A percentile compares a stretch with the other conserved stretches of the same genome.
Conservation (phyloP, 2,113 vertebrate species). For the Pluvianellus socialis region DNA sequence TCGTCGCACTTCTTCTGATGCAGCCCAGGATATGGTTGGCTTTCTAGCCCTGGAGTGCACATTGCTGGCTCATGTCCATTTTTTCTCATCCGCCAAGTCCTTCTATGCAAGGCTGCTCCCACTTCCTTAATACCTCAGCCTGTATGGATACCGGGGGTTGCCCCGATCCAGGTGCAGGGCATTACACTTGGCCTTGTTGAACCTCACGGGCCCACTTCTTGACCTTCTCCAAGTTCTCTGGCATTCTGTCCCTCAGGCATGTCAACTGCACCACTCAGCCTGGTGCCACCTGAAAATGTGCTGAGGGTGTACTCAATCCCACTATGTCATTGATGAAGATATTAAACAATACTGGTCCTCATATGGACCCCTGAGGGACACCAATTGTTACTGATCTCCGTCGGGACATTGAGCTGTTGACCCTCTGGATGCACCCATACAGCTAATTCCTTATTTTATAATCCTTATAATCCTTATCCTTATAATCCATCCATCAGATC, state of each 20-base stretch:
- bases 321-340: not conserved
- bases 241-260: not conserved
- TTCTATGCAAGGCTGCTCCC: not conserved
- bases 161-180: not conserved
- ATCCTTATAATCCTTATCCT: too few species aligned
- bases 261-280: not conserved
- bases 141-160: not conserved
- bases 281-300: not conserved
- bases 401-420: not conserved
- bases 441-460: conserved; percentile 53
- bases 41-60: not conserved
- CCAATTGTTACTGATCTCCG: not conserved
- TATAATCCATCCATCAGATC: too few species aligned
- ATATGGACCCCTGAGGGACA: not conserved
- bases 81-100: not conserved
- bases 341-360: not conserved
- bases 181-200: not conserved
- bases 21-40: not conserved
- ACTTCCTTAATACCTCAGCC: not conserved
- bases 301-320: not conserved
- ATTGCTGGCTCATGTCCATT: not conserved
- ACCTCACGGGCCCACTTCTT: not conserved
- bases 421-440: not conserved
- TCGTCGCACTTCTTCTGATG: not conserved
- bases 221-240: not conserved